A percentile compares a stretch with the other conserved stretches of the same genome.
These are phyloP conservation scores for Panthera uncia DNA, from an alignment of 2,113 vertebrate species.

Conservation along the genomic window DNA sequence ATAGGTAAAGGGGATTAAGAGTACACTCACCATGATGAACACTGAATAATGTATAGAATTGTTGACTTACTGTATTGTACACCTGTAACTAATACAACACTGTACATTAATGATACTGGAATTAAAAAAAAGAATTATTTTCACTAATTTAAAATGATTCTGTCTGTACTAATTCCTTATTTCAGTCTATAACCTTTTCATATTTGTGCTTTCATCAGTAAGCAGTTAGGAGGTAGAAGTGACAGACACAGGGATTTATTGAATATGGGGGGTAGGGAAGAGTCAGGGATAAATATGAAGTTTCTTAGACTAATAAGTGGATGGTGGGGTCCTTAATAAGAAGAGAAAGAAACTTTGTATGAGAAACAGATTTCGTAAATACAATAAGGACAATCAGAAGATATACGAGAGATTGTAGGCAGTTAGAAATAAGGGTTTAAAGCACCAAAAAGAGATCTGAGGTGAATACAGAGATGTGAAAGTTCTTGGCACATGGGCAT, in stretches of 20 bases:
- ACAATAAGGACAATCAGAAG: not conserved
- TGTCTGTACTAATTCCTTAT: not conserved
- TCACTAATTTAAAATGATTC: not conserved
- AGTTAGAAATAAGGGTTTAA: not conserved
- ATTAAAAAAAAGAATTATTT: not conserved
- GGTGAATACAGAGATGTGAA: not conserved
- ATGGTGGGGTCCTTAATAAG: not conserved
- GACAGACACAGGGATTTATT: not conserved
- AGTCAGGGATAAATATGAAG: not conserved
- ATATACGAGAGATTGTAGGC: not conserved
- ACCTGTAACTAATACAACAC: not conserved
- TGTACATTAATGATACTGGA: not conserved
- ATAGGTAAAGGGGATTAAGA: not conserved
- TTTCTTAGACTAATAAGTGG: not conserved
- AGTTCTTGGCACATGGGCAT: not conserved
- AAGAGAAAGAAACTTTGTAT: not conserved
- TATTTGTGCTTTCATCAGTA: not conserved
- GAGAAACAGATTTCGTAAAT: not conserved
- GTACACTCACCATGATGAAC: not conserved
- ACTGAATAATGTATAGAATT: not conserved
- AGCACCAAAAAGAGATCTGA: not conserved
- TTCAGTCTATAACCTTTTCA: not conserved
- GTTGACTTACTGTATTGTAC: not conserved
- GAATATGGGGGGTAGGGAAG: not conserved
- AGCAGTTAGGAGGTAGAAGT: not conserved